Conservation (phyloP, 2,797 vertebrate species). For the Malacoctenus gilli region DNA sequence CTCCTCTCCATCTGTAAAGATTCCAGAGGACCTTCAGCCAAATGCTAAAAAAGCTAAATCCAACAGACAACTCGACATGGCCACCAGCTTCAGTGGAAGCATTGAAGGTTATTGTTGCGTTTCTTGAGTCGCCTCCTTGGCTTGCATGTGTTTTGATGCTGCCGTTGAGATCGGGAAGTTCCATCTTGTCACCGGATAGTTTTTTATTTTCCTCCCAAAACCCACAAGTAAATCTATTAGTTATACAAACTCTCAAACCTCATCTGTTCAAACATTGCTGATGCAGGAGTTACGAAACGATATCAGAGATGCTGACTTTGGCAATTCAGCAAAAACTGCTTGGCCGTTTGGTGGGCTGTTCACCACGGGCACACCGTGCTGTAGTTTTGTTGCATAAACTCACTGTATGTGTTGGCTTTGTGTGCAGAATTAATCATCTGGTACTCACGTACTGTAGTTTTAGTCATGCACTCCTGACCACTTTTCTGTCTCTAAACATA, state of each 20-base stretch:
- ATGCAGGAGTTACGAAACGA: conserved; percentile 5
- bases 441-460: conserved; percentile 10
- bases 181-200: neutral
- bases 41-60: conserved; percentile 28
- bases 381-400: neutral
- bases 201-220: conserved; percentile 1
- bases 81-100: conserved; percentile 3
- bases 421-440: conserved; percentile 3
- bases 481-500: conserved; percentile 8
- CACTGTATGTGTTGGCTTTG: no score
- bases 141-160: neutral
- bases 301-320: conserved; percentile 10
- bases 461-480: conserved; percentile 7
- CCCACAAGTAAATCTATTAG: neutral
- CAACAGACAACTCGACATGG: conserved; percentile 23
- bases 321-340: conserved; percentile 1
- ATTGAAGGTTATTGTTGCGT: conserved; percentile 40
- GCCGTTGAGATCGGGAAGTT: neutral
- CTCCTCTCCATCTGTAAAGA: conserved; percentile 19
- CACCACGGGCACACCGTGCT: no score
- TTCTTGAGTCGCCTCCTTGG: conserved; percentile 9
- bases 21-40: conserved; percentile 14
- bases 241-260: conserved; percentile 6
- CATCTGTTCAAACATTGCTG: neutral
- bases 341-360: neutral